phyloP scores from a whole-genome alignment of 35 echinoderm and acorn worm species.

The Apostichopus japonicus region DNA sequence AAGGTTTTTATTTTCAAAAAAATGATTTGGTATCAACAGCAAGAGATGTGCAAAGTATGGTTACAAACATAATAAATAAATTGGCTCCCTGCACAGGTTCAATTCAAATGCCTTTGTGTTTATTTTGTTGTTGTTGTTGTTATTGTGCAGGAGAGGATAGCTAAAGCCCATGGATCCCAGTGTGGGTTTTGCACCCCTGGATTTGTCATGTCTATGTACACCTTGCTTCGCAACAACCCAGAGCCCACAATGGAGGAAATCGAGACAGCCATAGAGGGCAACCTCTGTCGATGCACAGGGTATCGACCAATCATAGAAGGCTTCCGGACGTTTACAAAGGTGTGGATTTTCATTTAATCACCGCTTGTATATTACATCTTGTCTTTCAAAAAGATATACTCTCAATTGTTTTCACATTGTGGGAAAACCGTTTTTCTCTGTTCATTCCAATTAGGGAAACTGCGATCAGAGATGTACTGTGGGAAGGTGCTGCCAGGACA shows the following conservation, averaged over 20 bases:
- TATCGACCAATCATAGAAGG: conserved; percentile 96
- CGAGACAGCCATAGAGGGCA: conserved; percentile 79
- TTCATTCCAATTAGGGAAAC: neutral
- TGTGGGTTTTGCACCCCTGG: conserved; percentile 90
- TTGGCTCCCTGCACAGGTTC: too few species aligned
- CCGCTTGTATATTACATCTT: neutral
- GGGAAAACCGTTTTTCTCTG: neutral
- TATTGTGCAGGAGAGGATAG: conserved; percentile 59
- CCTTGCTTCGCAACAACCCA: conserved; percentile 86
- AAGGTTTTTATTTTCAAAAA: too few species aligned
- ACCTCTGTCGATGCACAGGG: conserved; percentile 93
- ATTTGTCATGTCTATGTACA: conserved; percentile 96
- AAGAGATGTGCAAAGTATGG: too few species aligned
- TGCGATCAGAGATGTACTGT: neutral
- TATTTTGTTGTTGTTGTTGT: neutral
- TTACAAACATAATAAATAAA: too few species aligned
- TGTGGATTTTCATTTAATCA: neutral
- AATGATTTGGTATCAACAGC: too few species aligned
- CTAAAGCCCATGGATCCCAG: conserved; percentile 85
- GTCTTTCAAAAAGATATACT: neutral
- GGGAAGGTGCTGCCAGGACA: neutral
- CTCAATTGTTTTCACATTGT: neutral
- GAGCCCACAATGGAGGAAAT: conserved; percentile 83
- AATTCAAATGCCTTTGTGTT: neutral
- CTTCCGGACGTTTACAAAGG: conserved; percentile 86